Conservation (phyloP, 2,113 vertebrate species). For the Lycocorax pyrrhopterus region DNA sequence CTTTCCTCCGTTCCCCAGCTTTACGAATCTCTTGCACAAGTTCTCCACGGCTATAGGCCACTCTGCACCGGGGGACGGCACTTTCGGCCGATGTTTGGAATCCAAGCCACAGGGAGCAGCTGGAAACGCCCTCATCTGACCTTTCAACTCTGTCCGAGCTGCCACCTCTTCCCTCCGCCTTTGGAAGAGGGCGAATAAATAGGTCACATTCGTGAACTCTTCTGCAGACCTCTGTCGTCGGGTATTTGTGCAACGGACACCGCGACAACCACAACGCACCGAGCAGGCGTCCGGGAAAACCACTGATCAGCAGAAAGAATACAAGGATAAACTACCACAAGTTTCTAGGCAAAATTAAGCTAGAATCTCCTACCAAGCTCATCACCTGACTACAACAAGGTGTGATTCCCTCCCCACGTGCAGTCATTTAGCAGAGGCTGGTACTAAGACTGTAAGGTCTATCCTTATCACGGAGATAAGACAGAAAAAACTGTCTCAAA, state of each 20-base stretch:
- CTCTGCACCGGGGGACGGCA: conserved; percentile 85
- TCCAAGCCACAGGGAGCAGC: conserved; percentile 88
- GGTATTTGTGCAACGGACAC: neutral
- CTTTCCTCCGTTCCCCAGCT: conserved; percentile 85
- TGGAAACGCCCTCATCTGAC: conserved; percentile 95
- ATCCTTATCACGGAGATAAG: neutral
- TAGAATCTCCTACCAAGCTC: neutral
- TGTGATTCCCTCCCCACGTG: neutral
- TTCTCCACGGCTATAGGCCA: conserved; percentile 71
- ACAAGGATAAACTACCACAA: neutral
- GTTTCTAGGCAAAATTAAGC: neutral
- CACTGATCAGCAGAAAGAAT: neutral
- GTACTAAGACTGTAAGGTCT: neutral
- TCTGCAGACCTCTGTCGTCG: neutral
- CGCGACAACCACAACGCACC: neutral
- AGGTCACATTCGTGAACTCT: neutral
- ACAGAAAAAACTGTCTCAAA: neutral
- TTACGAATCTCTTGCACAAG: conserved; percentile 77
- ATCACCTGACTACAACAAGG: neutral
- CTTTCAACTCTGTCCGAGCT: conserved; percentile 85
- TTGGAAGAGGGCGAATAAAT: neutral
- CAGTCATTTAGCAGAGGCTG: neutral
- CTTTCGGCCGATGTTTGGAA: conserved; percentile 75
- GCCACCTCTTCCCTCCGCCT: conserved; percentile 91
- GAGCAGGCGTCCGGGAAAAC: neutral